A percentile compares a stretch with the other conserved stretches of the same genome.
Evolutionary conservation across 2,113 vertebrate genomes (phyloP).

Genomic region (Rattus rattus): DNA sequence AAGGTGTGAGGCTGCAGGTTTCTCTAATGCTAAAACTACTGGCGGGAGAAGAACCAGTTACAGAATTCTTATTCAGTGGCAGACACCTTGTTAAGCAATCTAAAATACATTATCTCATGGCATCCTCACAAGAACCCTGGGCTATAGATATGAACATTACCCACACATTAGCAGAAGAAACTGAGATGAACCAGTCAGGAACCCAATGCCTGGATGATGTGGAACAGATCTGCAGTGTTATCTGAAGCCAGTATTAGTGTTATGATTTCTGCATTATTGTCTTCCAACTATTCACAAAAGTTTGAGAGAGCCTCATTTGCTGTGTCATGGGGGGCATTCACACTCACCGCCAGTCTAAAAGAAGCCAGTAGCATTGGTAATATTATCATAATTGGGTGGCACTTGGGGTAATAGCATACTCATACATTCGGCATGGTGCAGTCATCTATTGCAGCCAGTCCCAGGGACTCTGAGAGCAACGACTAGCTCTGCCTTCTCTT

Average conservation of each 20-base stretch:
- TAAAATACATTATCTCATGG: background rate
- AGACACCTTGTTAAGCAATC: background rate
- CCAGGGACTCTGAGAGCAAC: background rate
- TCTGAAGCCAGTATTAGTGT: background rate
- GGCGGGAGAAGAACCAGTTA: background rate
- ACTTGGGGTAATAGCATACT: background rate
- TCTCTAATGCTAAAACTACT: background rate
- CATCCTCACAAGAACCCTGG: background rate
- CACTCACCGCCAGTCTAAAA: background rate
- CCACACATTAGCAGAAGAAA: background rate
- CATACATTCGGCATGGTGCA: background rate
- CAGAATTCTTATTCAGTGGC: background rate
- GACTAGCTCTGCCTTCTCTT: background rate
- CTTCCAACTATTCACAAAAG: background rate
- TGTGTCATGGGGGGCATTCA: background rate
- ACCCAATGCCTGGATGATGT: background rate
- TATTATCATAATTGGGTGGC: background rate
- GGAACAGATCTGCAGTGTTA: background rate
- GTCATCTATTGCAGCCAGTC: background rate
- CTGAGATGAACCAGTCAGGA: background rate
- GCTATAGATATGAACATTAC: background rate
- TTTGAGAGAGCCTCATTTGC: background rate
- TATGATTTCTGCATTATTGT: background rate
- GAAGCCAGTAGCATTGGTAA: conserved; percentile 16
- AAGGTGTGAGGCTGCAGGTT: background rate